Percentiles rank a stretch among this genome's conserved stretches.
Conservation (phyloP, 2,797 vertebrate genomes). For the Eidolon dupreanum region DNA sequence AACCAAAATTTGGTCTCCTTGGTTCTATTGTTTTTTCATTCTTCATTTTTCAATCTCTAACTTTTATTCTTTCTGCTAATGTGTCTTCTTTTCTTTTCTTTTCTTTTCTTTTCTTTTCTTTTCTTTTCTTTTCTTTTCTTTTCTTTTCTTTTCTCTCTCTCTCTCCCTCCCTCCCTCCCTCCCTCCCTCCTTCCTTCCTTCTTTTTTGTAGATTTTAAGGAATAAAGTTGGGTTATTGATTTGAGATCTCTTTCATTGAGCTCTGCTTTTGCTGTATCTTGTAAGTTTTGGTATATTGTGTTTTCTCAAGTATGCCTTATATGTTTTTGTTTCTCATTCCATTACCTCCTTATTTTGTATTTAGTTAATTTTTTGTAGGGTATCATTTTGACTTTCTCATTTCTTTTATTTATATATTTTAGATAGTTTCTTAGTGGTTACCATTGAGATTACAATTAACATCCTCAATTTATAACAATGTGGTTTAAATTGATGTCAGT, state of each 20-base stretch:
- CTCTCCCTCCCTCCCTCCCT: no score
- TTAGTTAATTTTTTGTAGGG: background rate
- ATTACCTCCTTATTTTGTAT: background rate
- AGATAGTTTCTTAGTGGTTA: slow-evolving; percentile 10
- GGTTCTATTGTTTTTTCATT: slow-evolving; percentile 13
- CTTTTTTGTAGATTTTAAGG: background rate
- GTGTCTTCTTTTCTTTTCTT: rapidly evolving
- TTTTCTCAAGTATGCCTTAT: background rate
- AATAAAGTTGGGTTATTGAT: slow-evolving; percentile 23
- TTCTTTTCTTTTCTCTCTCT: no score
- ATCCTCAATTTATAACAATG: background rate
- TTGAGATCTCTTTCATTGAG: background rate
- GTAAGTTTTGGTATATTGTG: background rate
- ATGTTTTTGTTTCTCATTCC: slow-evolving; percentile 4
- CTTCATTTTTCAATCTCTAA: slow-evolving; percentile 10
- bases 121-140: background rate
- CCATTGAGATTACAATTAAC: background rate
- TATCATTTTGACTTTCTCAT: slow-evolving; percentile 8
- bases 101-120: background rate
- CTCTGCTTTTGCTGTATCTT: background rate
- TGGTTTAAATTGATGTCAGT: background rate
- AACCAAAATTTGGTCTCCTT: background rate
- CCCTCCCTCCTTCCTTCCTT: background rate
- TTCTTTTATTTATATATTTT: background rate
- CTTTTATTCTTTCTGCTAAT: background rate